A percentile compares a stretch with the other conserved stretches of the same genome.
phyloP scores from a whole-genome alignment of 2,113 vertebrate species.

The Rattus norvegicus region GRCr8 NC_086024.1:6029501-6030000 shows the following conservation, averaged over 20 bases:
- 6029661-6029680: no score
- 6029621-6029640: no score
- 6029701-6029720: constrained; percentile 41
- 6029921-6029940: neutral
- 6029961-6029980: neutral
- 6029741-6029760: neutral
- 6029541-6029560: no score
- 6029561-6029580: no score
- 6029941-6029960: neutral
- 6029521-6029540: no score
- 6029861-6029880: neutral
- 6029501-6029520: no score
- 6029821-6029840: no score
- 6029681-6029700: constrained; percentile 36
- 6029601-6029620: no score
- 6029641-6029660: no score
- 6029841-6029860: neutral
- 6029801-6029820: neutral
- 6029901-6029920: neutral
- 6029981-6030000: neutral
- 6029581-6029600: no score
- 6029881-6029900: rapidly evolving
- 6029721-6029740: constrained; percentile 40
- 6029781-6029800: neutral
- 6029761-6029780: neutral